Base-by-base conservation (phyloP, 2,113 vertebrate species). In the Jaculus jaculus region DNA sequence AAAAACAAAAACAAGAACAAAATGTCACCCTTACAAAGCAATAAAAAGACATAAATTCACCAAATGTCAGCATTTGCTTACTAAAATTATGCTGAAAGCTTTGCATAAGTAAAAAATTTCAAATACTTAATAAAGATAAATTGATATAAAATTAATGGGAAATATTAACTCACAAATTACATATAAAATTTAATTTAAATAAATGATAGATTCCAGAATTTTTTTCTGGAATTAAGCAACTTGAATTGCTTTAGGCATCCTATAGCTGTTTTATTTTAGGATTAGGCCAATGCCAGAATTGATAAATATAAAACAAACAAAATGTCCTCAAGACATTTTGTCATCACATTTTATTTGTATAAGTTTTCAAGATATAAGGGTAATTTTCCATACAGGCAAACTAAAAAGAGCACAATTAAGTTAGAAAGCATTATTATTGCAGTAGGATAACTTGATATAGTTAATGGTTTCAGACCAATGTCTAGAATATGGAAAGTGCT, bases 101-200 rank as follows among this genome's bases (percentile, higher is more conserved):
- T 71, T 84, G 74, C 32, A 58, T 72, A n/a, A 95, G 34, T 82
- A 75, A 71, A 94, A 95, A 83, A 63, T 20, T 93, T 84, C 63
- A 60, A 84, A 28, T 58, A 28, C n/a, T 82, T 90, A 90, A 4
- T 72, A 95, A 91, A 71, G 13, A 91, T 87, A 71, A 83, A 21
- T 80, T 90, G 24, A 79, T 60, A 54, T 10, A 89, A 95, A 94
- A 65, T 30, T 74, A 21, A 75, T 51, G 51, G 39, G 58, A 93
- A 87, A 81, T 79, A 20, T 80, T 86, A 86, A 80, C 12, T 68
- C 66, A 75, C 77, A 51, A 47, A 23, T 78, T 5, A 24, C 17
- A 84, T 4, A 16, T 87, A 51, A 88, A 7, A 91, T 68, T 86
- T 73, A 63, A 89, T 86, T 88, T 89, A 28, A 24, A 88, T 15